These are phyloP conservation scores for Rachycentron canadum DNA, from an alignment of 2,797 vertebrate species.

Conservation along the genomic window DNA sequence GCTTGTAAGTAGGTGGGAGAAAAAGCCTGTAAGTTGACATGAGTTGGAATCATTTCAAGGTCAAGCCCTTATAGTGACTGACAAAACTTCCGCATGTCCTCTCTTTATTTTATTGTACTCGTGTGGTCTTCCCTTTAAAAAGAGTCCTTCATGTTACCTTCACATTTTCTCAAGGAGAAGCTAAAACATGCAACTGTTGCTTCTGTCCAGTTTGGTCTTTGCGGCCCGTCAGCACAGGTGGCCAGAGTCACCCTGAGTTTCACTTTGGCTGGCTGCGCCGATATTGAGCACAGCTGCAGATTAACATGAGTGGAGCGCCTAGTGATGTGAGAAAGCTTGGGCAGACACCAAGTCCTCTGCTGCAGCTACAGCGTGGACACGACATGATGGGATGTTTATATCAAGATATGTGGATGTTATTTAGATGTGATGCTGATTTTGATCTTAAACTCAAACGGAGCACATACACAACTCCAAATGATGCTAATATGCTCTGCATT, in stretches of 20 bases:
- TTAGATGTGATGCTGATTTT: background rate
- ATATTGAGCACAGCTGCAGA: constrained; percentile 42
- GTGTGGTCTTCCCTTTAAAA: background rate
- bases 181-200: constrained; percentile 1
- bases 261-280: constrained; percentile 8
- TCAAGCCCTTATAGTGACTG: background rate
- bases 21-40: too few species aligned
- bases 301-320: constrained; percentile 25
- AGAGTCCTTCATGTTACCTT: constrained; percentile 1
- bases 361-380: background rate
- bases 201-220: constrained; percentile 6
- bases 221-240: constrained; percentile 43
- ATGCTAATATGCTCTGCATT: background rate
- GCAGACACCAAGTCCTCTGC: constrained; percentile 19
- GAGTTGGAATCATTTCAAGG: background rate
- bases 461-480: background rate
- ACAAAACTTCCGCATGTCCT: background rate
- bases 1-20: background rate
- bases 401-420: background rate
- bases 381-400: background rate
- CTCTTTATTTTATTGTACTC: background rate
- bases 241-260: constrained; percentile 47
- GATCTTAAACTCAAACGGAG: background rate
- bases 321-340: constrained; percentile 2
- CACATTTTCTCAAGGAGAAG: constrained; percentile 16